Base-by-base conservation (phyloP, 2,888 invertebrate species). In the Cordylochernes scorpioides region DNA sequence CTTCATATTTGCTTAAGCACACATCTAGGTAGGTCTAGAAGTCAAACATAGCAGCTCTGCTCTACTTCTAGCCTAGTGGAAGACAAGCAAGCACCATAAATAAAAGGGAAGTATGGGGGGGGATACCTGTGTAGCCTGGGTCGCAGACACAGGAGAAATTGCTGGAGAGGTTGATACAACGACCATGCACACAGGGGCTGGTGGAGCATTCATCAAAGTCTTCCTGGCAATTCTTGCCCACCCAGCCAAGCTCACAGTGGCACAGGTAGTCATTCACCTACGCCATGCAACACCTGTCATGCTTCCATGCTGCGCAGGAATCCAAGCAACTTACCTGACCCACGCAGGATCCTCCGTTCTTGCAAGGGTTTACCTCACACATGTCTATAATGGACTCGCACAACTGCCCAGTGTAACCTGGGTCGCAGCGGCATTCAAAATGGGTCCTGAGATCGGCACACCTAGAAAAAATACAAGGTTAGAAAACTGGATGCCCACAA, bases 311-410 rank as follows among this genome's bases (percentile, higher is more conserved):
- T n/a, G n/a, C n/a, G n/a, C n/a, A n/a, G n/a, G n/a, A n/a, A n/a
- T n/a, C n/a, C n/a, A n/a, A n/a, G n/a, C n/a, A n/a, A n/a, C 75
- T 77, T 34, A 80, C 62, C 36, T 63, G 62, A 55, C 84, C 84
- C 26, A 64, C 44, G 51, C 86, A 86, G 29, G 62, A 57, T 26
- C 70, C 80, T 9, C 71, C 71, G 50, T 80, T 80, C 21, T 43
- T 38, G 58, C 78, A 80, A 17, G 68, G 82, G 25, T 18, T 21
- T 4, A 77, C 77, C 37, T 73, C 67, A 46, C 80, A 82, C 51
- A 80, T 80, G 54, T 82, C 78, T 51, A 80, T 78, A 54, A 80
- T 78, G 16, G 73, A 74, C 48, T 72, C 70, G 54, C 82, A 84
- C 8, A 24, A 12, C 12, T 12, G 15, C 9, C 35, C 34, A 10